Evolutionary conservation across 2,113 vertebrate species (phyloP), one percentile per base, ranked within the genome.

Genomic region (Eurypyga helias): DNA sequence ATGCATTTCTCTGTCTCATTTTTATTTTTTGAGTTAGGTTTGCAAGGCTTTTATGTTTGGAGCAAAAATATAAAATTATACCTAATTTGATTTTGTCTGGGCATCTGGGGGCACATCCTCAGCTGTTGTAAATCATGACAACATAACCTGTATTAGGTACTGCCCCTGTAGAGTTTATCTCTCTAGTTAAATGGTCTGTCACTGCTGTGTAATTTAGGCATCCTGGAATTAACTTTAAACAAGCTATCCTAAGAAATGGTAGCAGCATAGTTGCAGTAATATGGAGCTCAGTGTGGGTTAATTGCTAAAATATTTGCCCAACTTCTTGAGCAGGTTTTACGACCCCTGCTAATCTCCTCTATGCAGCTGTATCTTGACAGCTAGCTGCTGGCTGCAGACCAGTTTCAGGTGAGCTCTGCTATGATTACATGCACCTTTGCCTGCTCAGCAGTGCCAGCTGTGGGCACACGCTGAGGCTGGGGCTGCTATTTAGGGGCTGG

Each of bases 251-350:
- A 21, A 94, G 79, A 80, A 80, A 55, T 69, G 66, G 78, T 73
- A 77, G 83, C 87, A 64, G 65, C 0, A 0, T 20, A 84, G 60
- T 73, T 78, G 79, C 89, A 75, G 87, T 75, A 87, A 89, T 72
- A 72, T 0, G 10, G 89, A 79, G 70, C 62, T 94, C 75, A 13
- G 21, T 19, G 78, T 34, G 66, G 91, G 87, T 94, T 96, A 95
- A 97, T 90, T 94, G 93, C 91, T 91, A 52, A 96, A 96, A 87
- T 96, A 96, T 96, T 96, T 97, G 92, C 75, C 70, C 36, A 54
- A 77, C 81, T 91, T 91, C 96, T 96, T 86, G 95, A 95, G 90
- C 96, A 95, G 93, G 92, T 96, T 96, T 97, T 95, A 91, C 96
- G 96, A 28, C 77, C 77, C 72, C 34, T 72, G 84, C 91, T 96